Base-by-base conservation (phyloP, 2,888 invertebrate genomes). In the Drosophila quinaria region DNA sequence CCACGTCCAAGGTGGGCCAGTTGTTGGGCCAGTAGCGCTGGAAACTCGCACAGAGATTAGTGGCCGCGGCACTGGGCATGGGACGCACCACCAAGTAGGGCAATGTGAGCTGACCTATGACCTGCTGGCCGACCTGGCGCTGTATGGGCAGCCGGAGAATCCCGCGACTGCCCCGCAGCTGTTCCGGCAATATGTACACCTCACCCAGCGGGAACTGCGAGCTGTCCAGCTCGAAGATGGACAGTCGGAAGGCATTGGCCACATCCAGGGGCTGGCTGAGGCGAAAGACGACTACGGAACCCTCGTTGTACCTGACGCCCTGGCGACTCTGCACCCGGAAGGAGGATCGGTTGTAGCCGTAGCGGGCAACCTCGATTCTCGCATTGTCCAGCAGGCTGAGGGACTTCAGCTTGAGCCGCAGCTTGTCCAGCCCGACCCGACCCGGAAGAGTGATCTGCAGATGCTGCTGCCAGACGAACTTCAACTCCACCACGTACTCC, bases 1-100 rank as follows among this genome's bases (percentile, higher is more conserved):
- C 99, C 39, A 99, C 97, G 93, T 99, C 98, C 63, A 99, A 92
- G 0, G 97, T 97, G n/a, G 95, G 95, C 95, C 97, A 96, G 25
- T 96, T 94, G 56, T 95, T 95, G 82, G 97, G 96, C 98, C 98
- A 98, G 91, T 97, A 95, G 78, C 96, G 95, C 8, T 96, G 95
- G 90, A 96, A 97, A 5, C 97, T 96, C 11, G 95, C 94, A 86
- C 95, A 94, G 94, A 98, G 95, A 90, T 95, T 95, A 93, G 96
- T 96, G 4, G 78, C 68, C 94, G 70, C 66, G 1, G 90, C 80
- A 10, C 75, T 76, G 3, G 84, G 74, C 71, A 91, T 55, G 3
- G 92, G 91, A 10, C 78, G 79, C 5, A 92, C 70, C 84, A 89
- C 92, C 66, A 96, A 87, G 91, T 95, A 96, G 66, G 95, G 94